Conservation (phyloP, 2,113 vertebrate species). For the Myotis davidii region DNA sequence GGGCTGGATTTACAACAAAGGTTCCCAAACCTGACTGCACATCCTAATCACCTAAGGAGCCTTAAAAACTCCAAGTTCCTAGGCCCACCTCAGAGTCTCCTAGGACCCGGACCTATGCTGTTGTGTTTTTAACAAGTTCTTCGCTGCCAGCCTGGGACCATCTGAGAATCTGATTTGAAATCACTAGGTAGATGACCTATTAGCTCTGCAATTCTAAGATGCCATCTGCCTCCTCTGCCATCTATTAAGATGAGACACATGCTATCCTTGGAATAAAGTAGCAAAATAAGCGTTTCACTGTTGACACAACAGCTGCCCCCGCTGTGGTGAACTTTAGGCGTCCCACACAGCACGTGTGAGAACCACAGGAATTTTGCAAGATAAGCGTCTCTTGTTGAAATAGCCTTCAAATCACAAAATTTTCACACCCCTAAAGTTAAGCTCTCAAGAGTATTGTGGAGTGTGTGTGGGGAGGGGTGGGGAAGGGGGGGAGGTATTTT, state of each 20-base stretch:
- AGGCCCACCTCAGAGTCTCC: not conserved
- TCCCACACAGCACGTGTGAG: not conserved
- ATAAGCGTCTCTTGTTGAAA: slow-evolving; percentile 5
- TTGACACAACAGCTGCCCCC: not conserved
- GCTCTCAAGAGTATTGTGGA: slow-evolving; percentile 10
- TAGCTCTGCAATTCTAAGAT: not conserved
- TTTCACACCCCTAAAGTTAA: not conserved
- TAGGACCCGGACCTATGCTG: too few relatives aligned
- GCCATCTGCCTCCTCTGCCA: not conserved
- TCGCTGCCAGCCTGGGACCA: not conserved
- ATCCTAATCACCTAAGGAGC: not conserved
- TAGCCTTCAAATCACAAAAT: slow-evolving; percentile 21
- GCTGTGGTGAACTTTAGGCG: not conserved
- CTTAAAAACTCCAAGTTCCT: not conserved
- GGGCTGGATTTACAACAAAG: not conserved
- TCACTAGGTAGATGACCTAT: not conserved
- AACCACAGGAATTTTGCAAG: not conserved
- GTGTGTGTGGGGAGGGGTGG: not conserved
- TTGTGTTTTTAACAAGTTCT: not conserved
- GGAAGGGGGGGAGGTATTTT: not conserved
- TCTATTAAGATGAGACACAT: not conserved
- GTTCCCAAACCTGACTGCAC: not conserved
- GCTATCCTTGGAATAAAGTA: not conserved
- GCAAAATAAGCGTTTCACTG: not conserved
- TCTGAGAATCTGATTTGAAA: not conserved